These are phyloP conservation scores for Coturnix japonica DNA, from an alignment of 2,113 vertebrate genomes.

Conservation along the genomic window DNA sequence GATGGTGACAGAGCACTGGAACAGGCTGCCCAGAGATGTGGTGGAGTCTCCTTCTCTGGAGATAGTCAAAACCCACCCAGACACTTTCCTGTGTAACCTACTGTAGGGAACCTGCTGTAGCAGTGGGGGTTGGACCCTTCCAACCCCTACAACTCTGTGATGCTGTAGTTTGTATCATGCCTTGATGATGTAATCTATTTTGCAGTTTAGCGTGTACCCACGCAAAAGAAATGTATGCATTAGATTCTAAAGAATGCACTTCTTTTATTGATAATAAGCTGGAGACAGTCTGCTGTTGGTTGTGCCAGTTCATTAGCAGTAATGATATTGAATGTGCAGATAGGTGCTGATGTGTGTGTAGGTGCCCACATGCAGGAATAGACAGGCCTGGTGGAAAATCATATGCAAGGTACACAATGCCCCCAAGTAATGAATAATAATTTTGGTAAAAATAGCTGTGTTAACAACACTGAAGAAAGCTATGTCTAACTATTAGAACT, in stretches of 20 bases:
- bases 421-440: background rate
- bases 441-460: background rate
- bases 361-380: background rate
- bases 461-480: background rate
- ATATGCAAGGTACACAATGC: background rate
- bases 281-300: background rate
- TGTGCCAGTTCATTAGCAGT: background rate
- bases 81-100: background rate
- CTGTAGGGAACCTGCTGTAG: background rate
- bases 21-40: background rate
- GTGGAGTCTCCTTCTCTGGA: background rate
- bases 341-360: background rate
- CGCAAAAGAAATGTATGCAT: background rate
- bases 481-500: background rate
- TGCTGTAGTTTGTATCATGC: background rate
- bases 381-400: background rate
- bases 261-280: background rate
- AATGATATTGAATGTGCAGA: background rate
- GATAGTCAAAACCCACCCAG: background rate
- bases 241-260: background rate
- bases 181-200: background rate
- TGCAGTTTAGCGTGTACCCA: background rate
- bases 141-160: background rate
- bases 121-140: background rate
- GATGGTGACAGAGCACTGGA: background rate